Evolutionary conservation across 2,888 invertebrate genomes (phyloP).

Genomic region (Crossocerus cetratus): DNA sequence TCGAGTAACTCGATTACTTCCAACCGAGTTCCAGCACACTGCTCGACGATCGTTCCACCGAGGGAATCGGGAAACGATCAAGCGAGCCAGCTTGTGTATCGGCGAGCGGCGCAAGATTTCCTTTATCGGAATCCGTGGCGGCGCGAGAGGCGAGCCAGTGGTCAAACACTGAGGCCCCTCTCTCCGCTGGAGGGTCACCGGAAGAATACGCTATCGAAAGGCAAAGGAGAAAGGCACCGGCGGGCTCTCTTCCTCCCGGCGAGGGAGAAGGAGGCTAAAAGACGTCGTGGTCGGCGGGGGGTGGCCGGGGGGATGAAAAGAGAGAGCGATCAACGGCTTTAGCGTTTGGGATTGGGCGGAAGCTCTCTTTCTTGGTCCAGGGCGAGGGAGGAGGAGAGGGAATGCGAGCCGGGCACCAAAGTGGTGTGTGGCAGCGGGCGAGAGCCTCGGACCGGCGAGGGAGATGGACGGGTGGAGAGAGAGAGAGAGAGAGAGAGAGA

Average conservation of each 20-base stretch:
- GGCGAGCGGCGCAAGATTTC: neutral
- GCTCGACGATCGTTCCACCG: no score
- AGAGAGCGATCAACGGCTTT: conserved; percentile 53
- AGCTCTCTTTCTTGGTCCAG: conserved; percentile 40
- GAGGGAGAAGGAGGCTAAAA: neutral
- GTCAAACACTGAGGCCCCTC: conserved; percentile 9
- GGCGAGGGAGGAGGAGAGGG: neutral
- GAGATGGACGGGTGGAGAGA: neutral
- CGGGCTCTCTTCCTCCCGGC: no score
- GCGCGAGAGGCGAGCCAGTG: conserved; percentile 5
- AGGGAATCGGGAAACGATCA: neutral
- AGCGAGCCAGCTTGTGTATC: neutral
- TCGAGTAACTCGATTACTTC: no score
- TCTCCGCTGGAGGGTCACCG: conserved; percentile 21
- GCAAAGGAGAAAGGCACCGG: neutral
- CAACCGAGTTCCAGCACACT: no score
- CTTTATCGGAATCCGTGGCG: conserved; percentile 6
- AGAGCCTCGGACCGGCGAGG: conserved; percentile 35
- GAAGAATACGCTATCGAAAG: conserved; percentile 9
- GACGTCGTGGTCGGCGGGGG: neutral
- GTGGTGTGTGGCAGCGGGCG: conserved; percentile 10
- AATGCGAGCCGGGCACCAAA: conserved; percentile 18
- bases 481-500: conserved; percentile 12
- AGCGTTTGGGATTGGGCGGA: conserved; percentile 49
- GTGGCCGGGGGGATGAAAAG: conserved; percentile 19